Evolutionary conservation across 1,140 invertebrate genomes (phyloP).

Genomic region (Drosophila arawakana): DNA sequence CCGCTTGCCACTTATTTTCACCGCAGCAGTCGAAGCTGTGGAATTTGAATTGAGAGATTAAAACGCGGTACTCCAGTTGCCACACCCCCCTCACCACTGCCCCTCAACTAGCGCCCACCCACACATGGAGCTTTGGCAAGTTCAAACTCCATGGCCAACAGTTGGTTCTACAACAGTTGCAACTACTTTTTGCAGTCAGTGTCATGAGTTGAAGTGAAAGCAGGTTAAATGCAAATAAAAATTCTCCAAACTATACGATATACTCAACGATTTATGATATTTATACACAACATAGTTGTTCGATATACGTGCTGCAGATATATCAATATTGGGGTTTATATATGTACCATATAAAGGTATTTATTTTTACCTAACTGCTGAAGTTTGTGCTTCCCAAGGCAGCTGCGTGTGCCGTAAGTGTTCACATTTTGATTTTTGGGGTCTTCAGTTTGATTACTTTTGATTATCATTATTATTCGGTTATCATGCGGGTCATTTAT

Average conservation of each 20-base stretch:
- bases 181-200: constrained; percentile 36
- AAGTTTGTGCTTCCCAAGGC: not conserved
- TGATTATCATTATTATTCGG: constrained; percentile 70
- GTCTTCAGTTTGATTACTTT: constrained; percentile 74
- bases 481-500: constrained; percentile 53
- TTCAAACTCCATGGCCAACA: constrained; percentile 26
- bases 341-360: not conserved
- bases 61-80: constrained; percentile 48
- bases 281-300: not conserved
- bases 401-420: constrained; percentile 31
- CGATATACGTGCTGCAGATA: constrained; percentile 7
- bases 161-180: constrained; percentile 57
- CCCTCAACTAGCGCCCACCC: constrained; percentile 24
- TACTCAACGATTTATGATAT: constrained; percentile 10
- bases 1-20: constrained; percentile 33
- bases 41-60: constrained; percentile 78
- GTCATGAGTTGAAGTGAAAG: constrained; percentile 78
- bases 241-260: constrained; percentile 46
- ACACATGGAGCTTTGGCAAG: constrained; percentile 14
- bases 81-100: not conserved
- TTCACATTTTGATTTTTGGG: constrained; percentile 28
- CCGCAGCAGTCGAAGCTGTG: constrained; percentile 37
- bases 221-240: constrained; percentile 83
- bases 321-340: too few species aligned
- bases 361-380: not conserved